A percentile compares a stretch with the other conserved stretches of the same genome.
Conservation (phyloP, 2,888 invertebrate genomes). For the Agrilus cyanescens region DNA sequence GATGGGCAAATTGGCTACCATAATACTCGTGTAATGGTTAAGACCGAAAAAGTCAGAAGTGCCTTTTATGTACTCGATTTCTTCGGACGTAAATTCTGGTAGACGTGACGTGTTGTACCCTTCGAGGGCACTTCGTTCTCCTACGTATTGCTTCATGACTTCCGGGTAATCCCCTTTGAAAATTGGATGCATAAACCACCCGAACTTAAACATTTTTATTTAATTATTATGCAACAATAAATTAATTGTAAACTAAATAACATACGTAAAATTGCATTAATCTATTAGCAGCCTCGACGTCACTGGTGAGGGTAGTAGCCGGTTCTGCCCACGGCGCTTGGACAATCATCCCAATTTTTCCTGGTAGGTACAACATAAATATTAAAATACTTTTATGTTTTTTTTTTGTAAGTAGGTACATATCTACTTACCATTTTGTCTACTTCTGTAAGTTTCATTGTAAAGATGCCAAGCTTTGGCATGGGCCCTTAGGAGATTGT, state of each 20-base stretch:
- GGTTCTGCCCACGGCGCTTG: constrained; percentile 52
- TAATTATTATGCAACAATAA: neutral
- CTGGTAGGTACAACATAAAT: constrained; percentile 27
- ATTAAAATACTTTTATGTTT: neutral
- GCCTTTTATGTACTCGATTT: constrained; percentile 33
- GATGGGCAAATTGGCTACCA: constrained; percentile 7
- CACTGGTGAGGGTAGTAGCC: constrained; percentile 37
- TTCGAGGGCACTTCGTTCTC: constrained; percentile 41
- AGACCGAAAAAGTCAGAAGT: constrained; percentile 40
- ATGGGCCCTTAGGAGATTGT: constrained; percentile 52
- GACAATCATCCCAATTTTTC: constrained; percentile 48
- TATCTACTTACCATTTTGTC: constrained; percentile 23
- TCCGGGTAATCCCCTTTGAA: constrained; percentile 47
- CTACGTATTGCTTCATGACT: constrained; percentile 41
- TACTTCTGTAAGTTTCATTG: constrained; percentile 35
- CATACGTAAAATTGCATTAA: constrained; percentile 43
- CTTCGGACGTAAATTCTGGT: constrained; percentile 42
- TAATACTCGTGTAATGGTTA: constrained; percentile 36
- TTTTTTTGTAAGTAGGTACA: too few relatives aligned
- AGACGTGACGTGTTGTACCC: constrained; percentile 43
- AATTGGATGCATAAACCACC: constrained; percentile 46
- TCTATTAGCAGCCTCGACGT: constrained; percentile 47
- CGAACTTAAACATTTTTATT: constrained; percentile 21
- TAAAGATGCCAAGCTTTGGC: constrained; percentile 49
- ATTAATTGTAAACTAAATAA: constrained; percentile 15